Evolutionary conservation across 2,888 invertebrate species (phyloP).

Genomic region (Oscheius sp.): DNA sequence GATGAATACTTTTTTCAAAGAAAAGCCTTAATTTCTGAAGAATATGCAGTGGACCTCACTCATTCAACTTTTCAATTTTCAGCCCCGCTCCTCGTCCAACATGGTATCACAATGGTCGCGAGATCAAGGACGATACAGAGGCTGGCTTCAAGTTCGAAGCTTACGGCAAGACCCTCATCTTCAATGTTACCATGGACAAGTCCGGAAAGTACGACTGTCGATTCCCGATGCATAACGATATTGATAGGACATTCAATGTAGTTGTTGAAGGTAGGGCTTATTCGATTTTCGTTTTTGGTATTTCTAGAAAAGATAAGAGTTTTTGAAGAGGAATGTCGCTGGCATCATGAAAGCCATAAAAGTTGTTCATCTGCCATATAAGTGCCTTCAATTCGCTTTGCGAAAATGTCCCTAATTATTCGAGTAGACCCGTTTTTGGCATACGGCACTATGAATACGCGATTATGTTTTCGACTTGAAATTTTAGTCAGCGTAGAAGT

Average conservation of each 20-base stretch:
- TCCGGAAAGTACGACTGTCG: conserved; percentile 90
- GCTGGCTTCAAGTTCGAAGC: conserved; percentile 65
- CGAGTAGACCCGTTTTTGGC: background rate
- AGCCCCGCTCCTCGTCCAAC: conserved; percentile 68
- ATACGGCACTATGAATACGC: background rate
- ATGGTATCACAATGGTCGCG: conserved; percentile 68
- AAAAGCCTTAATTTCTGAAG: background rate
- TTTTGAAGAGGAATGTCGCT: too few species aligned
- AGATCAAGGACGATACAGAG: conserved; percentile 61
- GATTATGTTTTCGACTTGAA: background rate
- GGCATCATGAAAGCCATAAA: too few species aligned
- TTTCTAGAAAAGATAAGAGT: background rate
- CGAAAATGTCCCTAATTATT: background rate
- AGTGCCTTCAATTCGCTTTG: conserved; percentile 4
- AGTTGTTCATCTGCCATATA: too few species aligned
- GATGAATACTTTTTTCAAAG: background rate
- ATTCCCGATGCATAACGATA: conserved; percentile 68
- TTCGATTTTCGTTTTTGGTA: background rate
- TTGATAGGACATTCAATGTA: conserved; percentile 71
- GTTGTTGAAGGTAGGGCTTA: conserved; percentile 71
- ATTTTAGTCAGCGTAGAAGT: too few species aligned
- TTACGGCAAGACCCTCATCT: conserved; percentile 74
- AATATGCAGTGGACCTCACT: background rate
- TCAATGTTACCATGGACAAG: conserved; percentile 86
- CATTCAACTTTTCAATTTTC: conserved; percentile 37